Evolutionary conservation across 2,113 vertebrate species (phyloP).

Genomic region (Dissostichus mawsoni): DNA sequence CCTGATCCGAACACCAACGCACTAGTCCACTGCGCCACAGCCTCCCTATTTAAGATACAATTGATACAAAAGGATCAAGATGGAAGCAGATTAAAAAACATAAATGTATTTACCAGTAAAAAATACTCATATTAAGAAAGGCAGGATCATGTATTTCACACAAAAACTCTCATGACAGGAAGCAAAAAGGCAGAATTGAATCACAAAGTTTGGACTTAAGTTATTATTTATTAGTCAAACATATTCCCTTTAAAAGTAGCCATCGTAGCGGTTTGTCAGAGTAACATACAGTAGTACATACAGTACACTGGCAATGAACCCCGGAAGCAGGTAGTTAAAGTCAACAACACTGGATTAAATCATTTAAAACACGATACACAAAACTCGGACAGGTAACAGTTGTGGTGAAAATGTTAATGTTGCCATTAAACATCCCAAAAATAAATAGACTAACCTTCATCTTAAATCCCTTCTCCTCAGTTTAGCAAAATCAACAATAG

Average conservation of each 20-base stretch:
- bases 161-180: neutral
- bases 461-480: neutral
- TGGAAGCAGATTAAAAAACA: neutral
- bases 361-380: neutral
- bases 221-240: constrained; percentile 52
- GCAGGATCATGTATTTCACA: neutral
- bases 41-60: neutral
- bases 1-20: no score
- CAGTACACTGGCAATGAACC: neutral
- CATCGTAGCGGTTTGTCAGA: constrained; percentile 7
- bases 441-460: neutral
- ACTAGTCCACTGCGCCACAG: no score
- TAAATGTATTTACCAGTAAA: neutral
- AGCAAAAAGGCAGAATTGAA: neutral
- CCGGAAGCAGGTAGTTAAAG: neutral
- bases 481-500: neutral
- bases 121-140: no score
- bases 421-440: neutral
- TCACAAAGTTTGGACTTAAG: neutral
- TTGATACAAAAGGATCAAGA: no score
- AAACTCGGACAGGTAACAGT: constrained; percentile 3
- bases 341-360: neutral
- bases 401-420: neutral
- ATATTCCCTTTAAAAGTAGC: constrained; percentile 52
- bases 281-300: neutral